phyloP scores from a whole-genome alignment of 2,113 vertebrate genomes.

The Oncorhynchus tshawytscha region DNA sequence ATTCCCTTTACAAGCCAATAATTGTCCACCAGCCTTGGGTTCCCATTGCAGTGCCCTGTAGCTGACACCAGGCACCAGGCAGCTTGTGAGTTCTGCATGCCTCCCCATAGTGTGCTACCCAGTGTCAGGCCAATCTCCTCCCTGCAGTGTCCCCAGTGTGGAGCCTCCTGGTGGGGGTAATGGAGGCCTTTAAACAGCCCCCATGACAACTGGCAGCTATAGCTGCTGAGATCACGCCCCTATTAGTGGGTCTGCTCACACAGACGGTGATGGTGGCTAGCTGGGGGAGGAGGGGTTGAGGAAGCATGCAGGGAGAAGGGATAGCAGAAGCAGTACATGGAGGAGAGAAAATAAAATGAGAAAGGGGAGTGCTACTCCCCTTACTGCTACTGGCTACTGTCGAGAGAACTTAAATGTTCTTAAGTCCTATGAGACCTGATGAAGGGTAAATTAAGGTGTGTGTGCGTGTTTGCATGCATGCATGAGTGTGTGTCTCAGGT shows the following conservation, averaged over 20 bases:
- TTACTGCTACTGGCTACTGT: too few species aligned
- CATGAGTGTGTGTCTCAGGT: neutral
- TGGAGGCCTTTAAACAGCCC: neutral
- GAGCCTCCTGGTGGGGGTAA: neutral
- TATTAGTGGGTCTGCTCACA: neutral
- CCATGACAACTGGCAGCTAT: neutral
- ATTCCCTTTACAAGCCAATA: neutral
- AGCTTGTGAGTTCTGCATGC: neutral
- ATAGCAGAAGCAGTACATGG: too few species aligned
- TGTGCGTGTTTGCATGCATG: too few species aligned
- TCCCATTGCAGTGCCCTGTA: neutral
- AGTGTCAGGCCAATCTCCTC: neutral
- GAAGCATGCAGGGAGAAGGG: neutral
- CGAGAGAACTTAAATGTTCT: too few species aligned
- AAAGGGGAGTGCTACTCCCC: too few species aligned
- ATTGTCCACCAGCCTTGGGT: neutral
- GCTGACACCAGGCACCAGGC: neutral
- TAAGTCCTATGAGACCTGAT: too few species aligned
- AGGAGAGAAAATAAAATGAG: too few species aligned
- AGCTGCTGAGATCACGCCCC: neutral
- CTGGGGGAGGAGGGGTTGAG: neutral
- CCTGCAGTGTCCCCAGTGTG: neutral
- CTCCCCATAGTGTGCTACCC: neutral
- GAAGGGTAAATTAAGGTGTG: too few species aligned
- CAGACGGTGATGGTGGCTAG: neutral